A percentile compares a stretch with the other conserved stretches of the same genome.
These are phyloP conservation scores for Eumaeus atala DNA, from an alignment of 1,140 invertebrate species.

Conservation along the genomic window DNA sequence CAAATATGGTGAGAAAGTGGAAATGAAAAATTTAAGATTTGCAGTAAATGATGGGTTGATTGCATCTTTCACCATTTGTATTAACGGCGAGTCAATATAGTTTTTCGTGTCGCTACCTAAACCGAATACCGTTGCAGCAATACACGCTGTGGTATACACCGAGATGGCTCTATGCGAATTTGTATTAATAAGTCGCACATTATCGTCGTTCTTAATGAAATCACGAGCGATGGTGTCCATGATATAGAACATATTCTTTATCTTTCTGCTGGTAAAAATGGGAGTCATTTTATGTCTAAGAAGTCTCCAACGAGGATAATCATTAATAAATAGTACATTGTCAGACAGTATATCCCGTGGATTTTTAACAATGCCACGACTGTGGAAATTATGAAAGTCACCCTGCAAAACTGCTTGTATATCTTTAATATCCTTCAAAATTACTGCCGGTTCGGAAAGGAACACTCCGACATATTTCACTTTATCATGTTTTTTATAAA, in stretches of 20 bases:
- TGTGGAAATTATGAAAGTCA: constrained; percentile 67
- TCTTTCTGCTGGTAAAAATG: constrained; percentile 52
- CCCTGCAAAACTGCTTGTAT: constrained; percentile 70
- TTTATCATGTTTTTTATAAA: constrained; percentile 30
- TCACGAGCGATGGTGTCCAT: constrained; percentile 37
- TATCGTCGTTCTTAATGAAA: constrained; percentile 29
- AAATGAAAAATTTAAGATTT: constrained; percentile 29
- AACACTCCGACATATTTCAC: constrained; percentile 31
- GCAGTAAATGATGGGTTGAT: constrained; percentile 17
- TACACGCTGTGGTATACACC: constrained; percentile 31
- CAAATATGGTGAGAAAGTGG: constrained; percentile 22
- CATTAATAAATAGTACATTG: constrained; percentile 53
- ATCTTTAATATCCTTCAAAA: constrained; percentile 63
- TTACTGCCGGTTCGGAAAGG: constrained; percentile 26
- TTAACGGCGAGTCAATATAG: constrained; percentile 36
- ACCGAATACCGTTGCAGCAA: constrained; percentile 37
- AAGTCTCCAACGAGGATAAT: constrained; percentile 55
- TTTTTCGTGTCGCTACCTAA: constrained; percentile 29
- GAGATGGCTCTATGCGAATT: constrained; percentile 27
- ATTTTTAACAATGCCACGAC: constrained; percentile 39
- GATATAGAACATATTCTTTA: constrained; percentile 67
- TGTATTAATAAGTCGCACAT: constrained; percentile 19
- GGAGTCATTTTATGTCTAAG: constrained; percentile 49
- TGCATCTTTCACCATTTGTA: constrained; percentile 27
- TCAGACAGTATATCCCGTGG: constrained; percentile 49